Conservation (phyloP, 2,888 invertebrate genomes). For the Ophioninae sp. region DNA sequence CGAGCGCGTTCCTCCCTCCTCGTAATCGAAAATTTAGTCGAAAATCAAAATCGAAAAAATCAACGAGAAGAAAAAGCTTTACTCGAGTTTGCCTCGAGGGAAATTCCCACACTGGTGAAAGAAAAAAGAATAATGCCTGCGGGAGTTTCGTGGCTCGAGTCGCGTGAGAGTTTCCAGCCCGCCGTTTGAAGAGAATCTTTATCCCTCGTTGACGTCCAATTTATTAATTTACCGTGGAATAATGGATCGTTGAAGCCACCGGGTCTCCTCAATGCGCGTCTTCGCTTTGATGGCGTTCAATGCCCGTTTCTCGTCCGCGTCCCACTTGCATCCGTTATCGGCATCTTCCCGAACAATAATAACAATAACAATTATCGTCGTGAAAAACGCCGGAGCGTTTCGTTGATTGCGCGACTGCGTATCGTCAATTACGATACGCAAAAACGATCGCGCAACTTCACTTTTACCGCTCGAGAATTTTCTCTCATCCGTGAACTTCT, state of each 20-base stretch:
- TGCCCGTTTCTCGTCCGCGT: constrained; percentile 63
- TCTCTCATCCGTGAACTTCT: not conserved
- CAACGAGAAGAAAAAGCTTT: not conserved
- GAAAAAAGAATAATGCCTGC: not conserved
- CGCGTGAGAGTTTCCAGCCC: constrained; percentile 52
- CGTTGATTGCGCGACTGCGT: not conserved
- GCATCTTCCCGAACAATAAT: not conserved
- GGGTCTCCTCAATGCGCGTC: constrained; percentile 43
- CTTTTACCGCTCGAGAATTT: not conserved
- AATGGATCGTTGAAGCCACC: constrained; percentile 65
- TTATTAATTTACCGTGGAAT: constrained; percentile 77
- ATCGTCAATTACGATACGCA: not conserved
- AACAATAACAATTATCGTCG: not conserved
- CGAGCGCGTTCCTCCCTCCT: constrained; percentile 6
- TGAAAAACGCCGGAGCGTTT: not conserved
- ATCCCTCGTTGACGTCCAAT: constrained; percentile 73
- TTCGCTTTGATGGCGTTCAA: constrained; percentile 65
- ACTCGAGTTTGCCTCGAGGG: no score
- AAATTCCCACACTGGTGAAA: constrained; percentile 3
- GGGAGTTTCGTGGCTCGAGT: constrained; percentile 17
- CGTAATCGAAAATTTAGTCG: not conserved
- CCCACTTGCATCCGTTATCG: not conserved
- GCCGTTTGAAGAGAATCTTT: constrained; percentile 64
- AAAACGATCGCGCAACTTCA: not conserved
- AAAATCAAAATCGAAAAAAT: constrained; percentile 21